These are phyloP conservation scores for Psococerastis gibbosa DNA, from an alignment of 2,888 invertebrate genomes.

Conservation along the genomic window DNA sequence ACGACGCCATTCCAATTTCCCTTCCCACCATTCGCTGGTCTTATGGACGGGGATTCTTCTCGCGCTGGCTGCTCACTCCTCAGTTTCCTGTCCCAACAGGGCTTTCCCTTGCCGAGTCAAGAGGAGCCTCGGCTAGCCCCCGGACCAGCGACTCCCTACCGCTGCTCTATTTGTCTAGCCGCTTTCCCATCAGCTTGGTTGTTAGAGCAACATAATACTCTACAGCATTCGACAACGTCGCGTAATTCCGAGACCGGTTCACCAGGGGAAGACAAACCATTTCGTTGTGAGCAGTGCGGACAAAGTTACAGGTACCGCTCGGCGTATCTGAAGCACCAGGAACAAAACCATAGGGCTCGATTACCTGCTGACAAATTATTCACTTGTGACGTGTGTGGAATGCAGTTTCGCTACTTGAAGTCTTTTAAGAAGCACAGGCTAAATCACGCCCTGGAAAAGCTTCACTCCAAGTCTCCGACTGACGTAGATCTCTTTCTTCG, in stretches of 20 bases:
- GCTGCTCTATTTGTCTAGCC: slow-evolving; percentile 68
- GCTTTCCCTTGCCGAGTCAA: slow-evolving; percentile 25
- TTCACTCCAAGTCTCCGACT: slow-evolving; percentile 36
- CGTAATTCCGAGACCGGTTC: slow-evolving; percentile 16
- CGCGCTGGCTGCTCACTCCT: slow-evolving; percentile 16
- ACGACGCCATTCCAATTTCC: slow-evolving; percentile 38
- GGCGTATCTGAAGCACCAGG: slow-evolving; percentile 65
- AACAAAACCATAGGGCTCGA: slow-evolving; percentile 73
- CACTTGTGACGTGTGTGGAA: slow-evolving; percentile 79
- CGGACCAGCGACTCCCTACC: slow-evolving; percentile 24
- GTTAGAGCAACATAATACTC: slow-evolving; percentile 63
- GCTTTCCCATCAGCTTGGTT: slow-evolving; percentile 78
- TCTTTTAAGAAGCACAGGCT: slow-evolving; percentile 79
- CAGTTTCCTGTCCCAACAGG: slow-evolving; percentile 32
- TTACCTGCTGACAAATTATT: slow-evolving; percentile 77
- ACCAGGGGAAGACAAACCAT: slow-evolving; percentile 58
- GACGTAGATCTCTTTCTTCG: slow-evolving; percentile 14
- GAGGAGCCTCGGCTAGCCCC: slow-evolving; percentile 22
- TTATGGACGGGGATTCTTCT: slow-evolving; percentile 11
- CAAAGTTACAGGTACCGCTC: slow-evolving; percentile 78
- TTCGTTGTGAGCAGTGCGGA: slow-evolving; percentile 80
- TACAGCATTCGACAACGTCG: slow-evolving; percentile 43
- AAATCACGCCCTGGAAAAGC: slow-evolving; percentile 66
- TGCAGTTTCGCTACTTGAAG: slow-evolving; percentile 78
- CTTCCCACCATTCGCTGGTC: slow-evolving; percentile 28